Percentiles rank a stretch among this genome's conserved stretches.
Evolutionary conservation across 2,797 vertebrate genomes (phyloP).

Genomic region (Thripadectes ignobilis): DNA sequence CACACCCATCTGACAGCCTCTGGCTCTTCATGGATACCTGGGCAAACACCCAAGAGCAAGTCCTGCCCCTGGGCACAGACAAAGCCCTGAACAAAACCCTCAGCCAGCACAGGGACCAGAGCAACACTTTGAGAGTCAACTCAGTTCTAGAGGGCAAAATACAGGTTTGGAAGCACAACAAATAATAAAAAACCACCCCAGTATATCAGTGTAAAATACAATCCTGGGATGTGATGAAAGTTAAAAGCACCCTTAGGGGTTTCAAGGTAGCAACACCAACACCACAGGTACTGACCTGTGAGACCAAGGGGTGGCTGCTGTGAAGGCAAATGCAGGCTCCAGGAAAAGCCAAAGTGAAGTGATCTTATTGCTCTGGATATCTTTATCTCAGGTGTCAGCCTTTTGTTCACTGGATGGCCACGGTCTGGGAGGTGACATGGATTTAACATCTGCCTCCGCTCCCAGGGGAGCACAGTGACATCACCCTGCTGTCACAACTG

Average conservation of each 20-base stretch:
- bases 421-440: rapidly evolving
- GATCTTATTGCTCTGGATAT: neutral
- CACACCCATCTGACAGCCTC: neutral
- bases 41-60: neutral
- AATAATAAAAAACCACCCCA: rapidly evolving
- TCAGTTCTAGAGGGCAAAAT: neutral
- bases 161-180: neutral
- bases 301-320: neutral
- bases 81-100: neutral
- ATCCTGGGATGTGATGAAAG: neutral
- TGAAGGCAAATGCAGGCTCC: rapidly evolving
- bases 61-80: neutral
- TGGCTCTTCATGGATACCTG: neutral
- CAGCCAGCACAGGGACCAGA: neutral
- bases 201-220: neutral
- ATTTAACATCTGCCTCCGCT: neutral
- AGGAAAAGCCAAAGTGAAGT: neutral
- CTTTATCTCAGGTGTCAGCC: neutral
- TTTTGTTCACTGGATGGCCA: neutral
- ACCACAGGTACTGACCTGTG: neutral
- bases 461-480: neutral
- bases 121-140: neutral
- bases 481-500: neutral
- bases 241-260: neutral
- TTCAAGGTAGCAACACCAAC: neutral